These are phyloP conservation scores for Octomys mimax DNA, from an alignment of 2,797 vertebrate genomes.

Conservation along the genomic window DNA sequence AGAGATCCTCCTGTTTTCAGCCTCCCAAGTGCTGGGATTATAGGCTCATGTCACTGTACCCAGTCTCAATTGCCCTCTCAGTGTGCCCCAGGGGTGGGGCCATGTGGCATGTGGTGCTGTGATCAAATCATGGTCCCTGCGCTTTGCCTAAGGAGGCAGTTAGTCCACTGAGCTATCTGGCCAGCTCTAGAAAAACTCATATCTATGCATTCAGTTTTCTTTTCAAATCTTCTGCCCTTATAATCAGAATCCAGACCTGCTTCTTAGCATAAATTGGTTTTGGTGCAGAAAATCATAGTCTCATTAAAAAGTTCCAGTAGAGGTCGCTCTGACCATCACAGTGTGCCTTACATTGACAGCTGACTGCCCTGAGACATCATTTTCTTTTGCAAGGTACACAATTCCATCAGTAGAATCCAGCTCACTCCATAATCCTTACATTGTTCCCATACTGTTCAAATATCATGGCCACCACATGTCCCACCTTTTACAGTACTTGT, in stretches of 20 bases:
- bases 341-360: not conserved
- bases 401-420: not conserved
- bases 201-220: not conserved
- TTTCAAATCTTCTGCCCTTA: not conserved
- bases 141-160: no score
- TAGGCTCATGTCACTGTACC: no score
- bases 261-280: conserved; percentile 4
- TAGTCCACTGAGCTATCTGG: no score
- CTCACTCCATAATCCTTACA: not conserved
- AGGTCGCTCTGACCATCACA: not conserved
- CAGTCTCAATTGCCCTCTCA: no score
- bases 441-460: not conserved
- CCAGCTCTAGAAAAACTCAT: not conserved
- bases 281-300: not conserved
- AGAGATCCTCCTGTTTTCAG: no score
- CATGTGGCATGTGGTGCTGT: no score
- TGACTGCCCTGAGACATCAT: not conserved
- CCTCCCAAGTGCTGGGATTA: no score
- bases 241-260: not conserved
- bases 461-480: not conserved
- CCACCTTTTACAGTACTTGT: not conserved
- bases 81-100: no score
- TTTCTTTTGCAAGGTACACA: conserved; percentile 37
- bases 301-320: not conserved
- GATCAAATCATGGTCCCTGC: no score